Percentiles rank a stretch among this genome's conserved stretches.
phyloP scores from a whole-genome alignment of 2,113 vertebrate species.

The Accipiter virgatus region DNA sequence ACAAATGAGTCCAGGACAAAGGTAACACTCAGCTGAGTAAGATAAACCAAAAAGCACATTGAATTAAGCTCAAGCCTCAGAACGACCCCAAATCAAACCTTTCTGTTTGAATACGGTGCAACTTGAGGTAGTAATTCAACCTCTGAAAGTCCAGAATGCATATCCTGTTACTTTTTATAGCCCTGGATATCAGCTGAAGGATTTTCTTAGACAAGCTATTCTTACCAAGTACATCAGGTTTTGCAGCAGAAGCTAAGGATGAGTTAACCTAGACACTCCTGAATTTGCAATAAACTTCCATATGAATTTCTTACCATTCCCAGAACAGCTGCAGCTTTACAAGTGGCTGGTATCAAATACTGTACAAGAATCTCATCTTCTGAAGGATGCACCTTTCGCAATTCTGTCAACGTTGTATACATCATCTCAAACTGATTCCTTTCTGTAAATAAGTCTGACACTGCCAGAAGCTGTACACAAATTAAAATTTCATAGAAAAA shows the following conservation, averaged over 20 bases:
- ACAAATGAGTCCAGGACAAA: not conserved
- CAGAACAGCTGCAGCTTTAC: slow-evolving; percentile 95
- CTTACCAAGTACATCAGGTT: not conserved
- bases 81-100: not conserved
- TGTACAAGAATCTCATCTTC: slow-evolving; percentile 97
- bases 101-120: not conserved
- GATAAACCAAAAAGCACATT: not conserved
- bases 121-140: not conserved
- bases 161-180: not conserved
- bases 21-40: not conserved
- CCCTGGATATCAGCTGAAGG: not conserved
- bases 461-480: slow-evolving; percentile 85
- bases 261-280: not conserved
- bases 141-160: not conserved
- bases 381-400: slow-evolving; percentile 90
- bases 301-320: slow-evolving; percentile 87
- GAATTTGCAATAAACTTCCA: not conserved
- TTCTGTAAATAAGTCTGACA: slow-evolving; percentile 97
- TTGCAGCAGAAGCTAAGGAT: not conserved
- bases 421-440: slow-evolving; percentile 98
- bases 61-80: not conserved
- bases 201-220: not conserved
- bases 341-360: slow-evolving; percentile 94
- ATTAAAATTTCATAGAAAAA: not conserved
- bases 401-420: slow-evolving; percentile 90